phyloP scores from a whole-genome alignment of 1,140 invertebrate species.

The Oryctes rhinoceros region DNA sequence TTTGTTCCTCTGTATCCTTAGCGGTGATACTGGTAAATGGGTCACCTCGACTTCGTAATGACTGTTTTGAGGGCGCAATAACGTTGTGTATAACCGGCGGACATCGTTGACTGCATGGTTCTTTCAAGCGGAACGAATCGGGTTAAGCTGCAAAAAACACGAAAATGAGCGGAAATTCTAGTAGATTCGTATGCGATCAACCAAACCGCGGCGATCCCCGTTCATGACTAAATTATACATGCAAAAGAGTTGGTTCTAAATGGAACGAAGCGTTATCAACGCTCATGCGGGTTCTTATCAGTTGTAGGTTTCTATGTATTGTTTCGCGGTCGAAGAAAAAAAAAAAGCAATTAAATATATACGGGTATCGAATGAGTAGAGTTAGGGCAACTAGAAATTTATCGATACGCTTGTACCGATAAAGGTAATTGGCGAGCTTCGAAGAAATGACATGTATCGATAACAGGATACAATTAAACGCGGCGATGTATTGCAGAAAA shows the following conservation, averaged over 20 bases:
- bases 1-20: constrained; percentile 26
- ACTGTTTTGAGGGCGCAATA: constrained; percentile 36
- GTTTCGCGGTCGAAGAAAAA: not conserved
- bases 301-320: not conserved
- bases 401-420: too few relatives aligned
- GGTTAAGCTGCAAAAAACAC: not conserved
- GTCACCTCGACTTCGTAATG: constrained; percentile 43
- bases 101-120: not conserved
- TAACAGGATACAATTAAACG: too few relatives aligned
- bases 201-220: not conserved
- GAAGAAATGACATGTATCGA: too few relatives aligned
- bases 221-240: not conserved
- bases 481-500: too few relatives aligned
- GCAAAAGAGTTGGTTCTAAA: not conserved
- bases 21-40: constrained; percentile 4
- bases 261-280: not conserved
- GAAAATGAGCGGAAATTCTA: not conserved
- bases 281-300: constrained; percentile 31
- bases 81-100: not conserved
- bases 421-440: too few relatives aligned
- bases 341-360: not conserved
- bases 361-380: too few relatives aligned
- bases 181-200: not conserved
- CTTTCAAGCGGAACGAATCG: not conserved
- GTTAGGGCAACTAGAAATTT: too few relatives aligned